A percentile compares a stretch with the other conserved stretches of the same genome.
Evolutionary conservation across 2,888 invertebrate species (phyloP).

Genomic region (Mimachlamys varia): DNA sequence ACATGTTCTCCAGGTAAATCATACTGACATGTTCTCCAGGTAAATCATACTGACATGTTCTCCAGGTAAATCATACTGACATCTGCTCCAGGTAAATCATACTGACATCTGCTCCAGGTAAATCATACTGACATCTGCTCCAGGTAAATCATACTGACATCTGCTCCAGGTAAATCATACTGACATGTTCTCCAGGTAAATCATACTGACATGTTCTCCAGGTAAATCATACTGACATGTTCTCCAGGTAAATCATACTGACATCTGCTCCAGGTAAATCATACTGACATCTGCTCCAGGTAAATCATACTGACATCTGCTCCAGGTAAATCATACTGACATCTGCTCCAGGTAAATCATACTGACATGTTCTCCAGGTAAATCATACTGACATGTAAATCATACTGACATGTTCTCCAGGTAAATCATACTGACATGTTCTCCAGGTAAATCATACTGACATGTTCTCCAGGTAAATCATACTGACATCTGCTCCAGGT

Average conservation of each 20-base stretch:
- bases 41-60: too few species aligned
- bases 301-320: too few species aligned
- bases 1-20: too few species aligned
- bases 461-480: neutral
- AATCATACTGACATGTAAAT: slow-evolving; percentile 43
- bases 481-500: neutral
- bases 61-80: slow-evolving; percentile 77
- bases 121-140: too few species aligned
- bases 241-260: neutral
- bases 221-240: neutral
- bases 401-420: neutral
- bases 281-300: neutral
- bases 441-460: neutral
- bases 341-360: too few species aligned
- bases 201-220: neutral
- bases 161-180: too few species aligned
- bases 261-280: neutral
- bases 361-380: too few species aligned
- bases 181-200: slow-evolving; percentile 79
- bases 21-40: too few species aligned
- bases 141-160: too few species aligned
- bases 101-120: too few species aligned
- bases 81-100: neutral
- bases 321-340: too few species aligned
- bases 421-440: neutral